These are phyloP conservation scores for Stichodactyla helianthus DNA, from an alignment of 64 coral and sea anemone species.

Conservation along the genomic window DNA sequence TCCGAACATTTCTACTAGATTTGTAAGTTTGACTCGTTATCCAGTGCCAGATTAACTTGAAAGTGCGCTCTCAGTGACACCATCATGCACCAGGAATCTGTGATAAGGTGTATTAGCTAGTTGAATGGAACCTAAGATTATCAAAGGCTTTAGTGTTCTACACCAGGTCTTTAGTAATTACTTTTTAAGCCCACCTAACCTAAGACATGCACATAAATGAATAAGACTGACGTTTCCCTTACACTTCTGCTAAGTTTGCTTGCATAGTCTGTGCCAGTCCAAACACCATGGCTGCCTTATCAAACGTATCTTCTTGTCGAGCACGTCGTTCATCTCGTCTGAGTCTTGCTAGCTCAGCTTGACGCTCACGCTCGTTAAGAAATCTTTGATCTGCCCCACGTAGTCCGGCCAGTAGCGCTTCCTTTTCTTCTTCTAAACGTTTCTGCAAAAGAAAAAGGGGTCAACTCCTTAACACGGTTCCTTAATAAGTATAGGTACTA, in stretches of 20 bases:
- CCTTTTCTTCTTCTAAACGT: slow-evolving; percentile 73
- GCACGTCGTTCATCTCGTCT: slow-evolving; percentile 72
- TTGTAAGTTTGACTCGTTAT: too few species aligned
- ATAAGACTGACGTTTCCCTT: slow-evolving; percentile 5
- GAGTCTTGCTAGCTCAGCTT: slow-evolving; percentile 68
- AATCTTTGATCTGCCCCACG: slow-evolving; percentile 63
- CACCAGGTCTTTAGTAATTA: too few species aligned
- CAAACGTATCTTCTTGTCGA: slow-evolving; percentile 71
- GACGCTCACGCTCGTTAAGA: slow-evolving; percentile 66
- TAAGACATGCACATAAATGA: too few species aligned
- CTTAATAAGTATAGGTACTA: not conserved
- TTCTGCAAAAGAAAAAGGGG: slow-evolving; percentile 35
- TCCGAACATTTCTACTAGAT: too few species aligned
- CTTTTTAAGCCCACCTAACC: too few species aligned
- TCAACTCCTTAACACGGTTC: not conserved
- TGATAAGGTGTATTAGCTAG: too few species aligned
- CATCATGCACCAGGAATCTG: too few species aligned
- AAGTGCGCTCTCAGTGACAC: too few species aligned
- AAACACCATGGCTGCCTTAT: slow-evolving; percentile 68
- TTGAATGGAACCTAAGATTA: too few species aligned
- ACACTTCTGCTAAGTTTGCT: slow-evolving; percentile 73
- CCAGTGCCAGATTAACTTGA: too few species aligned
- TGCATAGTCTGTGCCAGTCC: slow-evolving; percentile 80
- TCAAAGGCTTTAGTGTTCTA: too few species aligned
- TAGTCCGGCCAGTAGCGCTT: slow-evolving; percentile 48